Percentiles rank a stretch among this genome's conserved stretches.
Evolutionary conservation across 2,888 invertebrate species (phyloP).

Genomic region (Augiades crinisus): DNA sequence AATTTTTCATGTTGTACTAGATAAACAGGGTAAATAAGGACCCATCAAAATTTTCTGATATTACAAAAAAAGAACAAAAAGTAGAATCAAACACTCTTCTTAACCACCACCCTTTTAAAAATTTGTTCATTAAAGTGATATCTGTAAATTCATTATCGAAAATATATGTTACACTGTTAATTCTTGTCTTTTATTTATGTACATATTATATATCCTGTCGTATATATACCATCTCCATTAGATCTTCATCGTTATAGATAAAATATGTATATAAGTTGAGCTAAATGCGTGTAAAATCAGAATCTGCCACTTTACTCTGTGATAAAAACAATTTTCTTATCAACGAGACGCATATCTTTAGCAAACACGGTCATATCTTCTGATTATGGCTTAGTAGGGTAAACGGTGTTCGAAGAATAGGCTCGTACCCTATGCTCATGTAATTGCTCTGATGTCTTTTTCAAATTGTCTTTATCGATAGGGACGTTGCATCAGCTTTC

Average conservation of each 20-base stretch:
- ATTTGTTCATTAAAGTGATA: slow-evolving; percentile 65
- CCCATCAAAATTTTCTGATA: slow-evolving; percentile 33
- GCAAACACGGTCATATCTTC: slow-evolving; percentile 50
- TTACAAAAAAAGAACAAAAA: slow-evolving; percentile 29
- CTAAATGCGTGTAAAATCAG: slow-evolving; percentile 35
- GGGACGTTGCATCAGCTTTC: slow-evolving; percentile 54
- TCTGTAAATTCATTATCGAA: slow-evolving; percentile 73
- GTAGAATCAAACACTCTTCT: slow-evolving; percentile 35
- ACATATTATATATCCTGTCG: slow-evolving; percentile 35
- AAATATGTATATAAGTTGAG: slow-evolving; percentile 10
- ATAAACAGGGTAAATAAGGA: slow-evolving; percentile 33
- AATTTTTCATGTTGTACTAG: slow-evolving; percentile 42
- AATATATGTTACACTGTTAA: slow-evolving; percentile 79
- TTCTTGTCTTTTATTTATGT: slow-evolving; percentile 74
- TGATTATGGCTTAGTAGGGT: slow-evolving; percentile 39
- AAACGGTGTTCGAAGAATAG: slow-evolving; percentile 34
- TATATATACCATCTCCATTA: slow-evolving; percentile 21
- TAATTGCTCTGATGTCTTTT: slow-evolving; percentile 41
- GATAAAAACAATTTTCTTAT: slow-evolving; percentile 38
- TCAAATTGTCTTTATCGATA: slow-evolving; percentile 38
- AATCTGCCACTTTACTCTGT: slow-evolving; percentile 34
- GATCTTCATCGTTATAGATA: slow-evolving; percentile 9
- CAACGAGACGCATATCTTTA: slow-evolving; percentile 47
- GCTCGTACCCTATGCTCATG: slow-evolving; percentile 34
- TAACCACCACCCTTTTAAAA: slow-evolving; percentile 48